Evolutionary conservation across 2,888 invertebrate species (phyloP).

Genomic region (Brachypterus glaber): DNA sequence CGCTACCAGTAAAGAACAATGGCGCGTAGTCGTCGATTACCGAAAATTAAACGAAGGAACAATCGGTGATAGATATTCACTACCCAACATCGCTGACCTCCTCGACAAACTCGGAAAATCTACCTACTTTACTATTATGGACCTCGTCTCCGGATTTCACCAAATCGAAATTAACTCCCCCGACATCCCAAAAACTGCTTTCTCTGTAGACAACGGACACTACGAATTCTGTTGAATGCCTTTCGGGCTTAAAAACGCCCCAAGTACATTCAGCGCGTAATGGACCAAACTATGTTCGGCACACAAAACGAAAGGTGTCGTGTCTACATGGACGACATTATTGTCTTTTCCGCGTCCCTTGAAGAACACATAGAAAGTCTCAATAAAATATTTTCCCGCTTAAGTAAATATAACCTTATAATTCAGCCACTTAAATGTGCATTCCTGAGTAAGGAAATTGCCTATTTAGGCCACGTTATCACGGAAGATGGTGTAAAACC

Average conservation of each 20-base stretch:
- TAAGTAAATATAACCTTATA: not conserved
- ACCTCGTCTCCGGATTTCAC: too few species aligned
- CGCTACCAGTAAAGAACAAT: slow-evolving; percentile 20
- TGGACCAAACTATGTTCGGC: not conserved
- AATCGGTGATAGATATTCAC: too few species aligned
- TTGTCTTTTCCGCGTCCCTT: not conserved
- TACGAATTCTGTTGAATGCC: too few species aligned
- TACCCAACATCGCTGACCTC: slow-evolving; percentile 1
- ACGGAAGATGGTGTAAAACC: not conserved
- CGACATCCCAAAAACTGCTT: slow-evolving; percentile 3
- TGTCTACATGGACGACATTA: slow-evolving; percentile 5
- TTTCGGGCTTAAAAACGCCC: slow-evolving; percentile 2
- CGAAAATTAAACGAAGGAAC: too few species aligned
- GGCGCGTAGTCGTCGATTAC: slow-evolving; percentile 30
- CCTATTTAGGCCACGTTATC: too few species aligned
- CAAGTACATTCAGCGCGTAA: not conserved
- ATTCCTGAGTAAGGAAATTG: not conserved
- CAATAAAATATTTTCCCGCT: not conserved
- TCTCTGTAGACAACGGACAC: not conserved
- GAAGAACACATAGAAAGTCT: slow-evolving; percentile 2
- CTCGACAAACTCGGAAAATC: slow-evolving; percentile 1
- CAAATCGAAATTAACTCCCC: not conserved
- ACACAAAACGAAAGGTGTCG: not conserved
- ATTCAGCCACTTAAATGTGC: not conserved
- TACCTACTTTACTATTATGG: slow-evolving; percentile 1